phyloP scores from a whole-genome alignment of 2,113 vertebrate genomes.

The Desmodus rotundus region DNA sequence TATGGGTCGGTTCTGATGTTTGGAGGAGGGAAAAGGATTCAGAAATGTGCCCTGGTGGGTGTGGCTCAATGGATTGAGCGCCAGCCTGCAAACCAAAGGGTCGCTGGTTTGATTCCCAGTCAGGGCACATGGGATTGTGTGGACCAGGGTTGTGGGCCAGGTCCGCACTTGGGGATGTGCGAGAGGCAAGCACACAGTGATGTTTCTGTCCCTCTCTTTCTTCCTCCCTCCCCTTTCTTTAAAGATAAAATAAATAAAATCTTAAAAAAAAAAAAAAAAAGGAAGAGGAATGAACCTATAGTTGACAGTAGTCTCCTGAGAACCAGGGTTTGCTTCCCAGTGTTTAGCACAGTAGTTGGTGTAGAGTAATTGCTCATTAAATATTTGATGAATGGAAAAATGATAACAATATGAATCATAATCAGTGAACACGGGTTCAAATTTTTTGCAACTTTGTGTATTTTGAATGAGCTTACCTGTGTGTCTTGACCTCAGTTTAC shows the following conservation, averaged over 20 bases:
- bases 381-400: slow-evolving; percentile 16
- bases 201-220: no score
- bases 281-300: not conserved
- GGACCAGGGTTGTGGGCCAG: no score
- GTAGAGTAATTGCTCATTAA: not conserved
- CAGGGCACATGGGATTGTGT: no score
- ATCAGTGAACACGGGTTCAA: not conserved
- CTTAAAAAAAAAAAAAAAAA: no score
- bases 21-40: not conserved
- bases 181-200: no score
- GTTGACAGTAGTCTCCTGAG: not conserved
- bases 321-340: not conserved
- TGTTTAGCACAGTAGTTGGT: not conserved
- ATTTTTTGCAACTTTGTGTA: not conserved
- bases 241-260: no score
- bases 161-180: no score
- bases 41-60: not conserved
- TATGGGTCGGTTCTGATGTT: not conserved
- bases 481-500: not conserved
- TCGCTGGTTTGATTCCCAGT: no score
- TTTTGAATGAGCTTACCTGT: slow-evolving; percentile 29
- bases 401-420: not conserved
- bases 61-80: no score
- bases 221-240: no score
- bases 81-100: no score